Evolutionary conservation across 2,113 vertebrate genomes (phyloP).

Genomic region (Chionodraco myersi): DNA sequence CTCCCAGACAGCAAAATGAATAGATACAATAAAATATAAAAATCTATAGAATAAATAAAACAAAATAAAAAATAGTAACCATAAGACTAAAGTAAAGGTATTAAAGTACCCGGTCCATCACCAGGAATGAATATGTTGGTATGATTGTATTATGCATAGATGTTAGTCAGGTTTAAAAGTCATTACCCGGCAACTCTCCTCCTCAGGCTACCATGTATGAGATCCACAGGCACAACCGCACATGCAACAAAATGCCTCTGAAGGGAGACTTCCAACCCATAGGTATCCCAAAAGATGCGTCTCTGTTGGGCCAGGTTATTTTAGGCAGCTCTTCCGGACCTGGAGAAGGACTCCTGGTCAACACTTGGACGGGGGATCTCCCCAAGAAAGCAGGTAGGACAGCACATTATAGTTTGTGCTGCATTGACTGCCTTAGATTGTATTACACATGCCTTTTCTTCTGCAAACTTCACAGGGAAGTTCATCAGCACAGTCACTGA

Average conservation of each 20-base stretch:
- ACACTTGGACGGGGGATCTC: slow-evolving; percentile 74
- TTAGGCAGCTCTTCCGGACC: slow-evolving; percentile 76
- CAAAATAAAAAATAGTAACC: too few species aligned
- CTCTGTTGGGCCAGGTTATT: slow-evolving; percentile 62
- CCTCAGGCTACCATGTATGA: slow-evolving; percentile 73
- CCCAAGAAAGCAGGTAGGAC: slow-evolving; percentile 28
- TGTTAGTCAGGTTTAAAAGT: not conserved
- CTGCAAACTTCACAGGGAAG: slow-evolving; percentile 46
- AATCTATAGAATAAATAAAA: too few species aligned
- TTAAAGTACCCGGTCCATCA: slow-evolving; percentile 6
- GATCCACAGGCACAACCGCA: slow-evolving; percentile 51
- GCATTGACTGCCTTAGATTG: not conserved
- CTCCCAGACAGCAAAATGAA: too few species aligned
- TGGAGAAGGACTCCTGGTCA: slow-evolving; percentile 80
- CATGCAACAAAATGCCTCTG: slow-evolving; percentile 71
- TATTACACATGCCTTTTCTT: not conserved
- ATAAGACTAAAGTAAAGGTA: not conserved
- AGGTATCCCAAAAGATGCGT: slow-evolving; percentile 64
- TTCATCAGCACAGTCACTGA: slow-evolving; percentile 54
- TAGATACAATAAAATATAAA: too few species aligned
- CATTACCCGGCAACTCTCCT: not conserved
- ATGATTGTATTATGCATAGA: not conserved
- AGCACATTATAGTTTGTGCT: not conserved
- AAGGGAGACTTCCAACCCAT: slow-evolving; percentile 72
- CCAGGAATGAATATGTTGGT: not conserved